Evolutionary conservation across 2,888 invertebrate species (phyloP).

Genomic region (Microplitis manilae): DNA sequence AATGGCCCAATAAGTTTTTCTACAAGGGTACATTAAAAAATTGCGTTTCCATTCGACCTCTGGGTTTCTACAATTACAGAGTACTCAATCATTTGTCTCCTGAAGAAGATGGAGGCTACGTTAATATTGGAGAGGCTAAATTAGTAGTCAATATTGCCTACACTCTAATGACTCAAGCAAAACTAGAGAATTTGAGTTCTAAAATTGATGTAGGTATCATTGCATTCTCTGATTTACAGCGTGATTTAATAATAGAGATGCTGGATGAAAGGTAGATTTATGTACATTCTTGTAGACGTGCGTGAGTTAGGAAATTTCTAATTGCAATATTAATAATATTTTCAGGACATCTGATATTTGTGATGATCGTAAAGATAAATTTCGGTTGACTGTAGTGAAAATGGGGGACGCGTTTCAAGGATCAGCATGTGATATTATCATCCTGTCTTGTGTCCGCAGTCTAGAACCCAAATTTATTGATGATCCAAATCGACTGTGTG

Average conservation of each 20-base stretch:
- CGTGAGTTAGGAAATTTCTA: neutral
- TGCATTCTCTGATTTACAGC: conserved; percentile 80
- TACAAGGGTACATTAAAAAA: conserved; percentile 75
- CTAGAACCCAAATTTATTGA: conserved; percentile 82
- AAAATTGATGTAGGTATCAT: conserved; percentile 76
- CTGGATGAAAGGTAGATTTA: conserved; percentile 60
- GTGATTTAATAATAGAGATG: conserved; percentile 56
- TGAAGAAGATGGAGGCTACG: conserved; percentile 66
- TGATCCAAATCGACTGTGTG: conserved; percentile 85
- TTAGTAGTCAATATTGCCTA: conserved; percentile 75
- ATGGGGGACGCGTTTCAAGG: conserved; percentile 92
- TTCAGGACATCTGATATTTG: neutral
- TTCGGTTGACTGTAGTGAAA: conserved; percentile 71
- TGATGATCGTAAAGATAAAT: neutral
- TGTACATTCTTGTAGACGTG: neutral
- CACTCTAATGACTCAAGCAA: conserved; percentile 68
- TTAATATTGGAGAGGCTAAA: conserved; percentile 76
- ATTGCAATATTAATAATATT: neutral
- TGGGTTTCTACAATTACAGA: conserved; percentile 68
- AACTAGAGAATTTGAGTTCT: conserved; percentile 58
- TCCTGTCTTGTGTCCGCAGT: conserved; percentile 87
- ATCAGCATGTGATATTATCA: conserved; percentile 87
- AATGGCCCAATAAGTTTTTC: conserved; percentile 83
- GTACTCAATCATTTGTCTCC: conserved; percentile 74
- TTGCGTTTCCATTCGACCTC: conserved; percentile 19